A percentile compares a stretch with the other conserved stretches of the same genome.
Evolutionary conservation across 2,113 vertebrate species (phyloP).

Genomic region (Centrocercus urophasianus): DNA sequence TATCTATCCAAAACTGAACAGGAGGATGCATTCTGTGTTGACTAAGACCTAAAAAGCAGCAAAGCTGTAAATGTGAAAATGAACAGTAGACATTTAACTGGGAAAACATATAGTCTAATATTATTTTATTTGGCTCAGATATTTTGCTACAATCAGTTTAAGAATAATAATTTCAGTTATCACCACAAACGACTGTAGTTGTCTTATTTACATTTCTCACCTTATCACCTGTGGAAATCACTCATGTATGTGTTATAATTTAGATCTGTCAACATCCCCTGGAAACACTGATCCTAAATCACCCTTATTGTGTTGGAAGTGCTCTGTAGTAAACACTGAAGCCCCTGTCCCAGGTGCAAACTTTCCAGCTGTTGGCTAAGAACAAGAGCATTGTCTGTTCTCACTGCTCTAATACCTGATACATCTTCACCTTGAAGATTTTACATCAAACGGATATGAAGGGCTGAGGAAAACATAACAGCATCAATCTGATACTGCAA

Average conservation of each 20-base stretch:
- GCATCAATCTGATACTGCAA: neutral
- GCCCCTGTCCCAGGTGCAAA: neutral
- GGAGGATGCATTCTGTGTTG: neutral
- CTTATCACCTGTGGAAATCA: neutral
- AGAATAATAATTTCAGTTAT: neutral
- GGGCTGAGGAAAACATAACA: neutral
- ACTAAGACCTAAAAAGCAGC: neutral
- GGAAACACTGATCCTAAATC: neutral
- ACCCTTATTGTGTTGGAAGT: neutral
- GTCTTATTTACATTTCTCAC: neutral
- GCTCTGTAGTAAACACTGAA: neutral
- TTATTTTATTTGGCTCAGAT: neutral
- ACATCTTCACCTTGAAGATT: neutral
- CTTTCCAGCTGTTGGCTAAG: neutral
- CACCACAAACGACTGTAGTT: neutral
- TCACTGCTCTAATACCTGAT: neutral
- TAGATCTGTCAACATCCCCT: neutral
- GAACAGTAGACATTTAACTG: neutral
- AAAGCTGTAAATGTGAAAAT: neutral
- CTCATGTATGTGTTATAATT: neutral
- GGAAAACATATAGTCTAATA: neutral
- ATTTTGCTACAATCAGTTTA: neutral
- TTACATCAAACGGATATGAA: conserved; percentile 3
- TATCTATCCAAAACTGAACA: neutral
- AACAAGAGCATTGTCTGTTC: neutral